phyloP scores from a whole-genome alignment of 2,113 vertebrate species.

The Phycodurus eques region DNA sequence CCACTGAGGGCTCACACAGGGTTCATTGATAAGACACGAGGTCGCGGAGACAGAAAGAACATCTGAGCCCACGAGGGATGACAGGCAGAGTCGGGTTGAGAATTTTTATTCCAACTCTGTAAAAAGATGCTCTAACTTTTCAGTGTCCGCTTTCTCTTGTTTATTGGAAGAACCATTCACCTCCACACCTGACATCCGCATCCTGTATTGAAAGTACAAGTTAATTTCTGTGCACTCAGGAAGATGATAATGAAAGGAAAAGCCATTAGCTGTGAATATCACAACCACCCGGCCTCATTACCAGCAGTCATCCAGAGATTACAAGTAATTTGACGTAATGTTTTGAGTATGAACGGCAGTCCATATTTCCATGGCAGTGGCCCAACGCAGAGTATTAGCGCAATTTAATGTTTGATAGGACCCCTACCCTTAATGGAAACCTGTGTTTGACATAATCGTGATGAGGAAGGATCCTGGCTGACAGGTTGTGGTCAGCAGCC shows the following conservation, averaged over 20 bases:
- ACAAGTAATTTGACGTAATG: slow-evolving; percentile 36
- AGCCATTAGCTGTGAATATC: slow-evolving; percentile 51
- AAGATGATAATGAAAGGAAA: slow-evolving; percentile 66
- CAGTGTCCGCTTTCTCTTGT: background rate
- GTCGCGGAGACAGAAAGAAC: slow-evolving; percentile 36
- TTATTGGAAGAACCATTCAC: slow-evolving; percentile 13
- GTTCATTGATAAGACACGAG: slow-evolving; percentile 59
- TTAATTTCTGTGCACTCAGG: slow-evolving; percentile 39
- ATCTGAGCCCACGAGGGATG: slow-evolving; percentile 27
- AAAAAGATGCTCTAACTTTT: slow-evolving; percentile 15
- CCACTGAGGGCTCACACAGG: slow-evolving; percentile 27
- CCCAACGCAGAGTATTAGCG: slow-evolving; percentile 47
- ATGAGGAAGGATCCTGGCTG: slow-evolving; percentile 8
- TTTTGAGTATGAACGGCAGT: slow-evolving; percentile 43
- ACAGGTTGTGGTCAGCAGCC: slow-evolving; percentile 15
- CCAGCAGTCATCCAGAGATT: slow-evolving; percentile 42
- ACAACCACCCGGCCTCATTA: slow-evolving; percentile 27
- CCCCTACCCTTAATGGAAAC: slow-evolving; percentile 48
- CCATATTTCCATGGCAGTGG: slow-evolving; percentile 58
- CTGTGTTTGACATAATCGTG: slow-evolving; percentile 19
- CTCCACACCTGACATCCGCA: slow-evolving; percentile 14
- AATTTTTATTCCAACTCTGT: slow-evolving; percentile 5
- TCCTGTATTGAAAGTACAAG: slow-evolving; percentile 15
- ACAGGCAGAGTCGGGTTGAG: background rate
- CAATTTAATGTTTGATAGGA: slow-evolving; percentile 56